Conservation (phyloP, 2,797 vertebrate genomes). For the Spondyliosoma cantharus region DNA sequence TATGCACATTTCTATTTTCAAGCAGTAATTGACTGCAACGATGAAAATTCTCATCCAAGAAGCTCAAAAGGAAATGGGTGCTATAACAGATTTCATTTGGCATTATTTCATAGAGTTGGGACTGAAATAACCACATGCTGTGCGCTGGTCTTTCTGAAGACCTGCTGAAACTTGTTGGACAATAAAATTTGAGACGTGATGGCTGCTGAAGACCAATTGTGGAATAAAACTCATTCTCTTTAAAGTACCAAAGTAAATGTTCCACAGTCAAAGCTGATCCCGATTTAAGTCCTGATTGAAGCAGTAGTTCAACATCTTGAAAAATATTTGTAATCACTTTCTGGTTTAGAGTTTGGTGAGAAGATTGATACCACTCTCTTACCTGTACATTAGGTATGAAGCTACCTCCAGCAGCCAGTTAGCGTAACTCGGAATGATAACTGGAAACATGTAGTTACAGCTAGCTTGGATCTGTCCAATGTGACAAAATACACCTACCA, state of each 20-base stretch:
- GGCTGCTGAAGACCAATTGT: neutral
- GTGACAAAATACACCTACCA: neutral
- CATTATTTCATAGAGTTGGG: conserved; percentile 19
- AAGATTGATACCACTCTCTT: neutral
- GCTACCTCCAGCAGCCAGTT: neutral
- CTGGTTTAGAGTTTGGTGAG: neutral
- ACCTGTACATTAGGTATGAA: neutral
- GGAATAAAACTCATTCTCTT: neutral
- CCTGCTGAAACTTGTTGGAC: conserved; percentile 9
- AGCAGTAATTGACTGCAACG: conserved; percentile 30
- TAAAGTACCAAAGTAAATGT: too few relatives aligned
- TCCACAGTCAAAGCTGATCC: too few relatives aligned
- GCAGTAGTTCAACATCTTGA: neutral
- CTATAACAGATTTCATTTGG: conserved; percentile 44
- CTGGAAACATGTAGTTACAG: neutral
- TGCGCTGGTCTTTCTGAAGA: conserved; percentile 19
- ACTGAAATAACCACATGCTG: conserved; percentile 31
- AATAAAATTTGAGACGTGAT: neutral
- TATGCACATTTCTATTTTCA: conserved; percentile 42
- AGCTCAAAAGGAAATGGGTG: conserved; percentile 48
- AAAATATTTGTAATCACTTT: neutral
- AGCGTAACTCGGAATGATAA: neutral
- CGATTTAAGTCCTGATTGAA: neutral
- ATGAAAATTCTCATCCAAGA: conserved; percentile 27
- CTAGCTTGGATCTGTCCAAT: neutral